phyloP scores from a whole-genome alignment of 35 echinoderm and acorn worm genomes.

The Ophioderma brevispina region DNA sequence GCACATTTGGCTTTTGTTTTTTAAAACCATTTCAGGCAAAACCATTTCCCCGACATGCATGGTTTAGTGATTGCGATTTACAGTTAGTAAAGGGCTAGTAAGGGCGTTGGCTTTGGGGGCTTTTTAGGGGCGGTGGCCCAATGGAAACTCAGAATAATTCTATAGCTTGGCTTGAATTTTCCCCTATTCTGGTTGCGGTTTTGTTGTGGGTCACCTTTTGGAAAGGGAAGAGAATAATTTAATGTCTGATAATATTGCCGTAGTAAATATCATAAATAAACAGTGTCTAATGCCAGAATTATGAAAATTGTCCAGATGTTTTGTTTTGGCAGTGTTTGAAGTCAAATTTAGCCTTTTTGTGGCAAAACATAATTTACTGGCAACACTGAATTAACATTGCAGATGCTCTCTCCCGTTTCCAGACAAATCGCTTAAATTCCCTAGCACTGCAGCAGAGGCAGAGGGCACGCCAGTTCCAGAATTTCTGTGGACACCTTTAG shows the following conservation, averaged over 20 bases:
- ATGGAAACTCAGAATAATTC: background rate
- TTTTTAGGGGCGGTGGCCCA: constrained; percentile 28
- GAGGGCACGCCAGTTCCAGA: background rate
- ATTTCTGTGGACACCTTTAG: background rate
- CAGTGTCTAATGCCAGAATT: background rate
- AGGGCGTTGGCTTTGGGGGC: constrained; percentile 27
- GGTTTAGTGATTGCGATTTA: background rate
- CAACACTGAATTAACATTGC: background rate
- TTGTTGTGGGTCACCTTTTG: background rate
- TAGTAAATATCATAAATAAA: background rate
- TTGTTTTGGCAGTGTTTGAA: background rate
- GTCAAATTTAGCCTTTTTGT: background rate
- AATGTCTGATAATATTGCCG: constrained; percentile 20
- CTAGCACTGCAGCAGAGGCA: background rate
- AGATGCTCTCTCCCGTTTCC: constrained; percentile 3
- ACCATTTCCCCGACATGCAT: background rate
- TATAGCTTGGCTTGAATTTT: constrained; percentile 30
- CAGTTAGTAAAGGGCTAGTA: constrained; percentile 7
- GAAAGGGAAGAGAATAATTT: background rate
- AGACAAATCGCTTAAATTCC: background rate
- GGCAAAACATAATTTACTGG: background rate
- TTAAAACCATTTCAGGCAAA: background rate
- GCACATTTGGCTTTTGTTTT: constrained; percentile 1
- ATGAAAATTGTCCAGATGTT: constrained; percentile 5
- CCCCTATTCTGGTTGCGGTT: constrained; percentile 20